Conservation (phyloP, 2,888 invertebrate species). For the Thecocarcelia acutangulata region DNA sequence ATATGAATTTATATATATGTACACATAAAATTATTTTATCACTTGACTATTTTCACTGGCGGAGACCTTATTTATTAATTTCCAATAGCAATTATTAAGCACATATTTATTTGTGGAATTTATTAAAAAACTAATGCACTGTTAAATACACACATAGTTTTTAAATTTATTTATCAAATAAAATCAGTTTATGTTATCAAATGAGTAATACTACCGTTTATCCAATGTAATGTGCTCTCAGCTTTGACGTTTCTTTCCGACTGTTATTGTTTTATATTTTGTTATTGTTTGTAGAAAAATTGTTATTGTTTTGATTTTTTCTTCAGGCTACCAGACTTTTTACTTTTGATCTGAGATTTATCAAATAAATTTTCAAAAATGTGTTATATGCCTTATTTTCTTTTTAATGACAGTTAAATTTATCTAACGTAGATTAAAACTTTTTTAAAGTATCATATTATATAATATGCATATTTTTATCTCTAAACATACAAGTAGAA, state of each 20-base stretch:
- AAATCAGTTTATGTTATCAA: conserved; percentile 46
- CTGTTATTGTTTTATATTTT: conserved; percentile 21
- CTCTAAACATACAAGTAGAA: no score
- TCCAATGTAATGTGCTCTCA: conserved; percentile 24
- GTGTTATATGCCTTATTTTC: no score
- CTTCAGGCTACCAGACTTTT: conserved; percentile 27
- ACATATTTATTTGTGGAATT: neutral
- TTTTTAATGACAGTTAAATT: no score
- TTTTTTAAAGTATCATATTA: no score
- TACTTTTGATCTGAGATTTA: no score
- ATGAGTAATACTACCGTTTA: conserved; percentile 53
- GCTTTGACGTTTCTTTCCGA: conserved; percentile 56
- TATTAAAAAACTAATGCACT: neutral
- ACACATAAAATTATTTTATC: conserved; percentile 9
- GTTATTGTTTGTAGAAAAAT: conserved; percentile 21
- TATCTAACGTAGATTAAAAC: no score
- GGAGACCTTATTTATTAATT: conserved; percentile 31
- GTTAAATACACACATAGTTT: conserved; percentile 30
- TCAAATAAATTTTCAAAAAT: no score
- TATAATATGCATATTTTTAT: no score
- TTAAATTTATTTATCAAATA: conserved; percentile 24
- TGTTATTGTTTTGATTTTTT: conserved; percentile 24
- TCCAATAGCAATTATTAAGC: neutral
- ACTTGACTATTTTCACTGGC: conserved; percentile 41
- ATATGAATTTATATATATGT: no score